A percentile compares a stretch with the other conserved stretches of the same genome.
These are phyloP conservation scores for Pollimyrus isidori DNA, from an alignment of 2,113 vertebrate genomes.

Conservation along the genomic window DNA sequence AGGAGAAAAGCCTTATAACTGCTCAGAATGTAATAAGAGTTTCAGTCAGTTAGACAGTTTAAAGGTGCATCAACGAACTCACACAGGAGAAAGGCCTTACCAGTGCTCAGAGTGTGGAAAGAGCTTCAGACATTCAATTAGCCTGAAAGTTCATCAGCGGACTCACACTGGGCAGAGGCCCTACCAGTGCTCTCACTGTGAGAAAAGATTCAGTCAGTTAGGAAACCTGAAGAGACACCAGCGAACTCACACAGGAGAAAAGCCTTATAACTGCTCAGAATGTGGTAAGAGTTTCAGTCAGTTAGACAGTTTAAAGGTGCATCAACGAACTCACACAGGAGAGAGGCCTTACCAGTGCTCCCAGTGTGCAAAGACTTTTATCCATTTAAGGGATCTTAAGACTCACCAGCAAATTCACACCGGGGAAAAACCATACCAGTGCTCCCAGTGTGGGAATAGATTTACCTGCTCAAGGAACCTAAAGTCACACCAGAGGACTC, in stretches of 20 bases:
- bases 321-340: neutral
- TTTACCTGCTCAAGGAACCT: neutral
- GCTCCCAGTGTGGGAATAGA: neutral
- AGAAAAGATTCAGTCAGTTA: neutral
- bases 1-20: neutral
- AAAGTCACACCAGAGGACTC: neutral
- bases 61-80: neutral
- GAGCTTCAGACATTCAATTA: too few species aligned
- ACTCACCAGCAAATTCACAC: neutral
- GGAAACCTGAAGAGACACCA: neutral
- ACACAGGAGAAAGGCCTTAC: neutral
- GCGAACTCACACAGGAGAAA: neutral
- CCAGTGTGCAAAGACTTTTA: neutral
- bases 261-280: neutral
- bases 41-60: too few species aligned
- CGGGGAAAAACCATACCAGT: neutral
- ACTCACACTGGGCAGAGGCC: neutral
- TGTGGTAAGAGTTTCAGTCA: neutral
- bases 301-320: neutral
- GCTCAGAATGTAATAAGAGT: neutral
- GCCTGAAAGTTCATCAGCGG: too few species aligned
- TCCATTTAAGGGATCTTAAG: neutral
- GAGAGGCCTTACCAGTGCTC: neutral
- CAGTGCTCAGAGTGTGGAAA: neutral
- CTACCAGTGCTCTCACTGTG: neutral